Evolutionary conservation across 2,797 vertebrate species (phyloP).

Genomic region (Pogoniulus pusillus): DNA sequence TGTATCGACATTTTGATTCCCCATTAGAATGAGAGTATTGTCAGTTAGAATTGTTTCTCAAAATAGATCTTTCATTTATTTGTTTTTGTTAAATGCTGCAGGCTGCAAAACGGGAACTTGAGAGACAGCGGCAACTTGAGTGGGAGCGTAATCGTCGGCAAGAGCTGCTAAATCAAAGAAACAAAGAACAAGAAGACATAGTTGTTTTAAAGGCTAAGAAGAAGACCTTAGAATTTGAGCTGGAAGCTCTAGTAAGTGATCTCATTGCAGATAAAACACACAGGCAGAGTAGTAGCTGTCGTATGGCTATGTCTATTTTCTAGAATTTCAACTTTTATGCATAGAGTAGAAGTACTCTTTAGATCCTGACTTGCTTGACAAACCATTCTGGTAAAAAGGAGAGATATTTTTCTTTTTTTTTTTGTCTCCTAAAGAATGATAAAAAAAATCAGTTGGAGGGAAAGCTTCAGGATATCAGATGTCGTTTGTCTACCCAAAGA

Average conservation of each 20-base stretch:
- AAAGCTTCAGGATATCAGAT: constrained; percentile 94
- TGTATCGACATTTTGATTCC: neutral
- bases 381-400: neutral
- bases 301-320: neutral
- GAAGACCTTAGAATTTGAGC: constrained; percentile 96
- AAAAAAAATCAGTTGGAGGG: constrained; percentile 95
- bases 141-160: constrained; percentile 91
- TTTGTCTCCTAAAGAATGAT: constrained; percentile 83
- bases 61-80: neutral
- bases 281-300: neutral
- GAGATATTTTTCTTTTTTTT: neutral
- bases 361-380: neutral
- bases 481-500: constrained; percentile 89
- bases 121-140: constrained; percentile 88
- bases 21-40: neutral
- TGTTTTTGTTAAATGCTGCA: constrained; percentile 27
- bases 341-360: neutral
- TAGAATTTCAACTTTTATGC: neutral
- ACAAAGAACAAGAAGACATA: constrained; percentile 95
- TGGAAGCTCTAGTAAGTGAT: constrained; percentile 90
- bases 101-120: constrained; percentile 95
- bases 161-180: constrained; percentile 93
- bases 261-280: neutral
- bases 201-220: constrained; percentile 95
- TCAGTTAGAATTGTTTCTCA: neutral